These are phyloP conservation scores for Pongo abelii DNA, from an alignment of 2,113 vertebrate species.

Conservation along the genomic window DNA sequence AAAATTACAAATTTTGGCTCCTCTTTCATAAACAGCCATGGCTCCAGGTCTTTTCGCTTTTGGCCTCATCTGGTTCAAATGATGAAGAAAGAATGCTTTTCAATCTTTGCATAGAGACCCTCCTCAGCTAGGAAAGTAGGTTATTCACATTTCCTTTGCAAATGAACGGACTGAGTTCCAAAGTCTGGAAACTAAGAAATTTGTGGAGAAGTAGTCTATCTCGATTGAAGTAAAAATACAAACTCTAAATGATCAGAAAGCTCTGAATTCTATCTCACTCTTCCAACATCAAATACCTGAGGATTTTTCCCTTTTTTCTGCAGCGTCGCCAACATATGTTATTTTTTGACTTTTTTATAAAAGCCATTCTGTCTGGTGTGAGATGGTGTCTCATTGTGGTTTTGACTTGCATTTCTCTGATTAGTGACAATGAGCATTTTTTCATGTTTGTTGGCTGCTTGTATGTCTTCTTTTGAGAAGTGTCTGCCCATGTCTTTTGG, in stretches of 20 bases:
- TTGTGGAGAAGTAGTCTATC: background rate
- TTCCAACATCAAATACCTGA: background rate
- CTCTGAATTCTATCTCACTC: background rate
- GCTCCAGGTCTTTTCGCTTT: background rate
- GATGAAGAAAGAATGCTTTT: background rate
- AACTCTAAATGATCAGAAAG: background rate
- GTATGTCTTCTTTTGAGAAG: no score
- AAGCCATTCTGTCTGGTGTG: no score
- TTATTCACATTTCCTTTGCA: slow-evolving; percentile 53
- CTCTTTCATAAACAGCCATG: background rate
- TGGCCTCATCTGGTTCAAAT: background rate
- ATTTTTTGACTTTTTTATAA: no score
- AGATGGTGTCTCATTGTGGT: no score
- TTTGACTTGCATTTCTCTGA: no score
- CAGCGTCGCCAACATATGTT: no score
- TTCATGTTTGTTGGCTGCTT: no score
- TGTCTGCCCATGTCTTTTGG: no score
- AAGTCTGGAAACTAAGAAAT: background rate
- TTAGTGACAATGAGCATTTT: no score
- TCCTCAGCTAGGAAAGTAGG: background rate
- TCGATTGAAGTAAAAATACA: background rate
- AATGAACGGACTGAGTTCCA: slow-evolving; percentile 13
- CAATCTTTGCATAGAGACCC: background rate
- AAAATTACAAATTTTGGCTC: background rate
- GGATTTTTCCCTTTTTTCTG: no score